Percentiles rank a stretch among this genome's conserved stretches.
Conservation (phyloP, 2,113 vertebrate genomes). For the Cyphomyrus plagiostoma region DNA sequence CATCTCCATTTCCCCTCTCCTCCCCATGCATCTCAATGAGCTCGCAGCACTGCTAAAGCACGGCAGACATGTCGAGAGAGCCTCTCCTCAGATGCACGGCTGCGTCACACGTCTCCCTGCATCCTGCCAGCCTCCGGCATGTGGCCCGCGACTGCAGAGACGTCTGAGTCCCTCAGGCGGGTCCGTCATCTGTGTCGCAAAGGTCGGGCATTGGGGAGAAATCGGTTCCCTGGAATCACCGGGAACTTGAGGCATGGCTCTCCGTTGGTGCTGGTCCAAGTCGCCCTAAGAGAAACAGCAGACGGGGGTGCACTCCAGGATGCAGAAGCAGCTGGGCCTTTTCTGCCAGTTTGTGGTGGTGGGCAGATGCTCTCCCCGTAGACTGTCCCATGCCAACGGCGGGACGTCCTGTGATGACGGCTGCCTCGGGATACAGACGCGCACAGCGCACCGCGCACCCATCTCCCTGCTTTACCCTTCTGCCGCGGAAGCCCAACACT, state of each 20-base stretch:
- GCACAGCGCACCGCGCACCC: neutral
- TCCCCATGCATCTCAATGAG: conserved; percentile 55
- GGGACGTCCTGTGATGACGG: neutral
- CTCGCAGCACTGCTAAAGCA: conserved; percentile 42
- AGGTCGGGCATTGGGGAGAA: conserved; percentile 48
- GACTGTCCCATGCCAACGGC: neutral
- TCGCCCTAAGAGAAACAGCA: too few relatives aligned
- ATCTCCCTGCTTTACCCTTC: neutral
- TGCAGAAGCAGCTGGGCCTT: neutral
- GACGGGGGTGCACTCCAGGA: neutral
- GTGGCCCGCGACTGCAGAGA: neutral
- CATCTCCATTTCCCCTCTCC: conserved; percentile 41
- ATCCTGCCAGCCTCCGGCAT: neutral
- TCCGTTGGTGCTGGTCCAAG: conserved; percentile 8
- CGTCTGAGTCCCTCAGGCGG: conserved; percentile 24
- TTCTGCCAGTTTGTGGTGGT: neutral
- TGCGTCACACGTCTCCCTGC: conserved; percentile 7
- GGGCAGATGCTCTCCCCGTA: neutral
- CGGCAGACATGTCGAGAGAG: conserved; percentile 35
- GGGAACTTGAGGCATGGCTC: conserved; percentile 33
- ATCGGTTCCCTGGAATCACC: conserved; percentile 41
- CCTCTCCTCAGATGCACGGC: conserved; percentile 16
- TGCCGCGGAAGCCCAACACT: neutral
- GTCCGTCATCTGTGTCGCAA: conserved; percentile 43
- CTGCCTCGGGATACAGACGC: neutral